Evolutionary conservation across 2,888 invertebrate genomes (phyloP).

Genomic region (Drosophila kambysellisi): DNA sequence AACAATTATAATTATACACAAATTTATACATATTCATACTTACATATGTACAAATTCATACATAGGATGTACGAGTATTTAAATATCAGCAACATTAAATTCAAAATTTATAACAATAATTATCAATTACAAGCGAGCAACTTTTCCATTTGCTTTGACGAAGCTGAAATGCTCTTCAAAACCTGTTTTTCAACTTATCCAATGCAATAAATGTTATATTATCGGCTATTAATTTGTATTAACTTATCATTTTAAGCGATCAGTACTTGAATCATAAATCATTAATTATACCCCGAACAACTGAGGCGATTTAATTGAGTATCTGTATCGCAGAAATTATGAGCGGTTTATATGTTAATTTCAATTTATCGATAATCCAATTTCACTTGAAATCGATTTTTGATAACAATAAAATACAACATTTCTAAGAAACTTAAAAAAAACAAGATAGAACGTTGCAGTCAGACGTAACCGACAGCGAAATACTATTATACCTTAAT

Average conservation of each 20-base stretch:
- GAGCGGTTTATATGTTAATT: background rate
- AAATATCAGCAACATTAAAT: slow-evolving; percentile 28
- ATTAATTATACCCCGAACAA: background rate
- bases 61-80: slow-evolving; percentile 19
- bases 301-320: background rate
- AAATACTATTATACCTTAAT: too few species aligned
- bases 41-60: background rate
- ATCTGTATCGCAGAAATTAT: background rate
- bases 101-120: slow-evolving; percentile 18
- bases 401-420: background rate
- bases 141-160: background rate
- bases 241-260: background rate
- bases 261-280: background rate
- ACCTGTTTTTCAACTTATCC: background rate
- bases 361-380: background rate
- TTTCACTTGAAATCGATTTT: background rate
- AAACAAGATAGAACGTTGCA: too few species aligned
- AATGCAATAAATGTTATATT: background rate
- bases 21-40: background rate
- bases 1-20: slow-evolving; percentile 26
- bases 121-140: slow-evolving; percentile 1
- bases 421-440: background rate
- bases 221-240: background rate
- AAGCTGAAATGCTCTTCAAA: slow-evolving; percentile 24
- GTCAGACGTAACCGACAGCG: too few species aligned